Evolutionary conservation across 2,113 vertebrate genomes (phyloP).

Genomic region (Strix uralensis): DNA sequence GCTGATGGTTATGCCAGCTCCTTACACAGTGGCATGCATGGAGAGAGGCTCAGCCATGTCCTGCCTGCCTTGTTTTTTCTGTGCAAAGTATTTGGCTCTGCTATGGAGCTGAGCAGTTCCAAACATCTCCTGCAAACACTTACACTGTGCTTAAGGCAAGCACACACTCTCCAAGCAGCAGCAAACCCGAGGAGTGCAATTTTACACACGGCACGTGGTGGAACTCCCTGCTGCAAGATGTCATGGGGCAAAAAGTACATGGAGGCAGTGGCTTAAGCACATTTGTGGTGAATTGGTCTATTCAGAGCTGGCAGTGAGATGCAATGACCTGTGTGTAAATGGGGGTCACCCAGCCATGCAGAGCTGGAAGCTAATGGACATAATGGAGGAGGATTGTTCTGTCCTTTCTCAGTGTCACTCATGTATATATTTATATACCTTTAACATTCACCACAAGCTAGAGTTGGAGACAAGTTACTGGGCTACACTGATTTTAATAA

Average conservation of each 20-base stretch:
- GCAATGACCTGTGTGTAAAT: neutral
- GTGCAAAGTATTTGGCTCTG: neutral
- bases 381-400: neutral
- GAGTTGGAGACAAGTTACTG: neutral
- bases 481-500: neutral
- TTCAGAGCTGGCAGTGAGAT: neutral
- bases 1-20: neutral
- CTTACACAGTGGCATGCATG: neutral
- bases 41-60: neutral
- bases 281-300: neutral
- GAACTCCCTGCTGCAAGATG: neutral
- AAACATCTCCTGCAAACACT: neutral
- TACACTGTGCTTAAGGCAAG: neutral
- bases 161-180: neutral
- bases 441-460: neutral
- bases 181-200: neutral
- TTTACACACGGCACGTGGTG: accelerated
- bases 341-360: neutral
- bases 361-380: neutral
- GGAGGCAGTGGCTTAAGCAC: neutral
- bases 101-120: accelerated
- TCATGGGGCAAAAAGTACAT: neutral
- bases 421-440: neutral
- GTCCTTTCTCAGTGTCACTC: neutral
- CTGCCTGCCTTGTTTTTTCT: neutral